Base-by-base conservation (phyloP, 2,797 vertebrate species). In the Chanos chanos region DNA sequence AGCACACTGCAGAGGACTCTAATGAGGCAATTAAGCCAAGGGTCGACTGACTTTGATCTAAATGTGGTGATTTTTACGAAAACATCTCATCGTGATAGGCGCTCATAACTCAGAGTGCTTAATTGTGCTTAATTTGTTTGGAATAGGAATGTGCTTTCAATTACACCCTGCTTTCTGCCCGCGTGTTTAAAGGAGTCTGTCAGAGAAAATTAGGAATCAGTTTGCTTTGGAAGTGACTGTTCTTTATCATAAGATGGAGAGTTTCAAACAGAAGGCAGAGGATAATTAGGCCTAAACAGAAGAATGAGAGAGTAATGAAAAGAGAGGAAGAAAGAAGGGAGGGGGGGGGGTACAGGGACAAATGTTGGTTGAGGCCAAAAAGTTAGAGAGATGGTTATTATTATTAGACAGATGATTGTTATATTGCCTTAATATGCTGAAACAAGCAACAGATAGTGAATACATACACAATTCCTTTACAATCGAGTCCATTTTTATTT, bases 91-190 rank as follows among this genome's bases (percentile, higher is more conserved):
- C 92, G 89, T 95, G 94, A 96, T 97, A 96, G 94, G 95, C 94
- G 94, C 93, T 94, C 93, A 96, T 97, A 99, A 96, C 94, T 98
- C 95, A 94, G 91, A 81, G 90, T 81, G 91, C 93, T 95, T 98
- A 98, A 98, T 99, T 98, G 94, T 95, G 93, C 94, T 98, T 99
- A 98, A 99, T 99, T 98, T 99, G 96, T 97, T 97, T 98, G 93
- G 93, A 97, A 96, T 97, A 96, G 91, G 89, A 97, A 98, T 98
- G 94, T 99, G 97, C 92, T 94, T 97, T 97, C 94, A 95, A 98
- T 99, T 98, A 96, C 87, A 89, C 84, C 80, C 81, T 93, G 90
- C 91, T 92, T 89, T 86, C 85, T 89, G 87, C 90, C 92, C 68
- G 80, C 81, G 82, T 93, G 94, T 97, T 96, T 96, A 94, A 94